A percentile compares a stretch with the other conserved stretches of the same genome.
These are phyloP conservation scores for Melinaea menophilus DNA, from an alignment of 2,888 invertebrate genomes.

Conservation along the genomic window DNA sequence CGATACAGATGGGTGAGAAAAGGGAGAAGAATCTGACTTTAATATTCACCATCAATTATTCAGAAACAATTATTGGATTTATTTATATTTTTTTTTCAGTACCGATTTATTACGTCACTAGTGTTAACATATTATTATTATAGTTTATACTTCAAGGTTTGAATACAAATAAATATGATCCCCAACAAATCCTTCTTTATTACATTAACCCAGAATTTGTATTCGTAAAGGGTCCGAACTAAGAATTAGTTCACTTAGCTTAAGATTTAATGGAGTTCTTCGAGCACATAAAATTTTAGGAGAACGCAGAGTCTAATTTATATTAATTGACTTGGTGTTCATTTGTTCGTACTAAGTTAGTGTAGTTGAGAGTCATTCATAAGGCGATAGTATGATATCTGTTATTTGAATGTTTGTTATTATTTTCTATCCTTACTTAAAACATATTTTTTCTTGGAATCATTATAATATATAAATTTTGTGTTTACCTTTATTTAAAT, in stretches of 20 bases:
- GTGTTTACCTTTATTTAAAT: not conserved
- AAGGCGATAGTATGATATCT: not conserved
- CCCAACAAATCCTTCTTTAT: not conserved
- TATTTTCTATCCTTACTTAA: no score
- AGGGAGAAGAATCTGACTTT: no score
- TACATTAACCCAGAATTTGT: slow-evolving; percentile 2
- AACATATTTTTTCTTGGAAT: no score
- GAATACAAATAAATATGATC: not conserved
- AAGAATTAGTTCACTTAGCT: slow-evolving; percentile 2
- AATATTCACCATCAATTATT: no score
- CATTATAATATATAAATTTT: no score
- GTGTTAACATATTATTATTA: not conserved
- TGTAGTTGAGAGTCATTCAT: not conserved
- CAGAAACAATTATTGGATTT: no score
- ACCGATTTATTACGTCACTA: no score
- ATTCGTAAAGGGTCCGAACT: slow-evolving; percentile 3
- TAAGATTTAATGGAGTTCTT: slow-evolving; percentile 7
- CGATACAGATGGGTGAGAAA: no score
- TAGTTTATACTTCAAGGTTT: not conserved
- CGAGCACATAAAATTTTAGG: not conserved
- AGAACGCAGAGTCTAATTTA: slow-evolving; percentile 4
- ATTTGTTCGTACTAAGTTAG: not conserved
- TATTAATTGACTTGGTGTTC: slow-evolving; percentile 5
- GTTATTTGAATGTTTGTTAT: no score
- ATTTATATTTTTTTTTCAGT: no score